Base-by-base conservation (phyloP, 2,797 vertebrate species). In the Anniella stebbinsi region DNA sequence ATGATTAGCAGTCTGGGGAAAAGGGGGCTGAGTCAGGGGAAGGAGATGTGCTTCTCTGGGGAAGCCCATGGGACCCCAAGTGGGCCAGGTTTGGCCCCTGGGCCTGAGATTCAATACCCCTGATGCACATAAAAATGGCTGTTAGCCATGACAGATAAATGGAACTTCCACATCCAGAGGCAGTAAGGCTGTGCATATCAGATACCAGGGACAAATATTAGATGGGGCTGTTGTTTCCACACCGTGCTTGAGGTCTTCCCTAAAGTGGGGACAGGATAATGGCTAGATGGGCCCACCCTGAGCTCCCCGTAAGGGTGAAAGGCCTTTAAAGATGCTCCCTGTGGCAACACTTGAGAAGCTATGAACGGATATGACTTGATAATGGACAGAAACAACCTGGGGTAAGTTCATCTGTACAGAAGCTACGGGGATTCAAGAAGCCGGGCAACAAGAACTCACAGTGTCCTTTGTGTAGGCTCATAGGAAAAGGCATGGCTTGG, bases 401-500 rank as follows among this genome's bases (percentile, higher is more conserved):
- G 54, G 51, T 28, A 45, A 73, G 5, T 21, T 7, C 4, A 7
- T 30, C 36, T 12, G 28, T 10, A 13, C 1, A 17, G 57, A 89
- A 28, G 80, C 38, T 38, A n/a, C 17, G 18, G 2, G 60, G 15
- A 18, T 15, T 38, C 54, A 54, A 21, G 66, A 84, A 80, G 7
- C 17, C 13, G n/a, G 51, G 36, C 23, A 3, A 21, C 51, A 41
- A 15, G 18, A 0, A 2, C 51, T 11, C 21, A 18, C 30, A 25
- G 38, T 1, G 0, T 25, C 51, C 70, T 41, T 23, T 9, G 17
- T 73, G n/a, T 6, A 4, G 77, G 15, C 54, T 75, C 54, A 28
- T 4, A n/a, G 28, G 81, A 45, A 0, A 51, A 67, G 1, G 0
- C 76, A 51, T 15, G 51, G 70, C 0, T 7, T 18, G 76, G 36